phyloP scores from a whole-genome alignment of 1,140 invertebrate genomes.

The Lucilia sericata region DNA sequence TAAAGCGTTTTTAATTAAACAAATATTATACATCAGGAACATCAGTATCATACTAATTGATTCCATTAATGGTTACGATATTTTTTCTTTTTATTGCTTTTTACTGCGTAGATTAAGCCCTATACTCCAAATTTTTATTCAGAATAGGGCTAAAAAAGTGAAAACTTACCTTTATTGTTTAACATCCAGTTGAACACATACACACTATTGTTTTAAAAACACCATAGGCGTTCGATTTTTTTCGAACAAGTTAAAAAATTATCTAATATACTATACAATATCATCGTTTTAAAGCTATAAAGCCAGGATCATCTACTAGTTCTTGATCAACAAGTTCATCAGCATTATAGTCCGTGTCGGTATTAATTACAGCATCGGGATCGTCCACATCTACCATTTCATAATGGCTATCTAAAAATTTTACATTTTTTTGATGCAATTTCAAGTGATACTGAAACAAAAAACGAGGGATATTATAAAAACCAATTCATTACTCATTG shows the following conservation, averaged over 20 bases:
- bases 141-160: too few species aligned
- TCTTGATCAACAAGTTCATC: background rate
- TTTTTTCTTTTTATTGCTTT: too few species aligned
- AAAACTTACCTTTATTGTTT: too few species aligned
- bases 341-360: background rate
- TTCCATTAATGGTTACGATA: too few species aligned
- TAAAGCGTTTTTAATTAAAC: background rate
- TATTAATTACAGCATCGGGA: background rate
- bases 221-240: too few species aligned
- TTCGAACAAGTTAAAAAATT: too few species aligned
- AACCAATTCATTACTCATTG: background rate
- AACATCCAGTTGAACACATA: too few species aligned
- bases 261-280: too few species aligned
- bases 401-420: background rate
- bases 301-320: conserved; percentile 8
- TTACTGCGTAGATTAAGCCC: too few species aligned
- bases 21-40: background rate
- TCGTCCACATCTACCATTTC: background rate
- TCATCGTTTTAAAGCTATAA: conserved; percentile 6
- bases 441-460: conserved; percentile 46
- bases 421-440: conserved; percentile 38
- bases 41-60: background rate
- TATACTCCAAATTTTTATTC: too few species aligned
- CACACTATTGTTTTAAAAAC: too few species aligned
- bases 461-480: conserved; percentile 15